Evolutionary conservation across 2,113 vertebrate genomes (phyloP), one percentile per base, ranked within the genome.

Genomic region (Morphnarchus princeps): DNA sequence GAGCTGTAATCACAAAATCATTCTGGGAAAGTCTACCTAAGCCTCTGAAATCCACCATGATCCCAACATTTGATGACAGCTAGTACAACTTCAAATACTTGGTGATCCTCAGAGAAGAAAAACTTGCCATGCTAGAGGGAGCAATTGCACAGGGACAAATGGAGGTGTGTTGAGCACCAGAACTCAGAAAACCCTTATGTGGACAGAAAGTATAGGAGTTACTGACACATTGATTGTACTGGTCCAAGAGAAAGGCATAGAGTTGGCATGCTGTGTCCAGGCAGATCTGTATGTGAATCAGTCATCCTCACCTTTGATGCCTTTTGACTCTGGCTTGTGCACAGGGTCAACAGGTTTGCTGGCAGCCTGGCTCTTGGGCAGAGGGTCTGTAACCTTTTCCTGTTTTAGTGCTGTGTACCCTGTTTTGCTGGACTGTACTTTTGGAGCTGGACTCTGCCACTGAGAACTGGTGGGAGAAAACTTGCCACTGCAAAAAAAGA

Each of bases 301-400:
- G 7, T 45, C 61, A 42, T 34, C 31, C 97, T 97, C 69, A 98
- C 98, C 97, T 94, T 96, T 97, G 13, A 24, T 15, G 29, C 3
- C 52, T 6, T 81, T 97, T 5, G 31, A 4, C 42, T 97, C 95
- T 4, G 43, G 26, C 80, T 98, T 97, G 55, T n/a, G 78, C 79
- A 87, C 61, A 70, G 87, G 34, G 6, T 92, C 52, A 7, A 16
- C 29, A 25, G 77, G 31, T 49, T 83, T 88, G 81, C n/a, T 67
- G 47, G 54, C 13, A 79, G 78, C 31, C 25, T 43, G 72, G 13
- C n/a, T 89, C 29, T n/a, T 82, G 47, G 90, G 32, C 6, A 81
- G 42, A 22, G 38, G 49, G 42, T 80, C 86, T 12, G 49, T 24
- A 1, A 40, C 6, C 45, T 89, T 90, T 0, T 92, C 85, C n/a